Base-by-base conservation (phyloP, 1,140 invertebrate species). In the Prorops nasuta region DNA sequence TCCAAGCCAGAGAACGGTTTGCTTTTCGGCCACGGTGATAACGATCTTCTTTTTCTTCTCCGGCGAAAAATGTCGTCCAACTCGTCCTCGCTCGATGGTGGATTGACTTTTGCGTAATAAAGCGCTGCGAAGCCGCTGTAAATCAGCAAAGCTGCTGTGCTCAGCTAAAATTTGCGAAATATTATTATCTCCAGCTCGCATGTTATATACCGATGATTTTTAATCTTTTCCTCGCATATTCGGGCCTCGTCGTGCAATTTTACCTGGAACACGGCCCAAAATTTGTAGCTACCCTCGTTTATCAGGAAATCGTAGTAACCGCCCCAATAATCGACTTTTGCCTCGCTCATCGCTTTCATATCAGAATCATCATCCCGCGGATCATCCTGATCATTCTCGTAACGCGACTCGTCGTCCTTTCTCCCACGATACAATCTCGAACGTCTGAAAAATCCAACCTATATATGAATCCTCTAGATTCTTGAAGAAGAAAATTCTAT, bases 21-120 rank as follows among this genome's bases (percentile, higher is more conserved):
- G 6, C 66, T 55, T 1, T 24, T 39, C 0, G 60, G 28, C 0
- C 37, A 16, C 2, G 41, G 39, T 9, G 51, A 41, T 10, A 60
- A 20, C 3, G 51, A 51, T 17, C 65, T 51, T 44, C 67, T 53
- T 67, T 63, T 62, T 28, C 67, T 54, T 41, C 60, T 50, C 18
- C 64, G 49, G 17, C 66, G 47, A 16, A 76, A 45, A 42, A 71
- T 66, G 47, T 89, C 87, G 64, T 89, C 86, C 16, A 83, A 83
- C 46, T 87, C 86, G 55, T 83, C 82, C 54, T 89, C 87, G 19
- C 83, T 83, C 7, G 84, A 80, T 39, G 88, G 80, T 7, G 88
- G 87, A 71, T 90, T 91, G 58, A 90, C 89, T 70, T 90, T 91
- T 17, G 89, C 88, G 68, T 90, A 92, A 73, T 91, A 92, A 63